Conservation (phyloP, 2,113 vertebrate genomes). For the Saimiri boliviensis region DNA sequence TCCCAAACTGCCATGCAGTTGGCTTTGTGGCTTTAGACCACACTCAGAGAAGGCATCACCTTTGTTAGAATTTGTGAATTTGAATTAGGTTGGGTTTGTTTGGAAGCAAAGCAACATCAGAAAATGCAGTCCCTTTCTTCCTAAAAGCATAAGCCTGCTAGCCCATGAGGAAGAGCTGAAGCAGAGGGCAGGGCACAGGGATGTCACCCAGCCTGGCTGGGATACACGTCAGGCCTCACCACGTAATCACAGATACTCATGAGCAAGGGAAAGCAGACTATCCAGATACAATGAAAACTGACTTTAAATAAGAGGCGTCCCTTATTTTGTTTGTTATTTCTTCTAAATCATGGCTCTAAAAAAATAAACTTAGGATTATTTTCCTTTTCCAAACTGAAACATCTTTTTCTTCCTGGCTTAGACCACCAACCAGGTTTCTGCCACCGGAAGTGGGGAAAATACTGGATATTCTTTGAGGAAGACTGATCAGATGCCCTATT, state of each 20-base stretch:
- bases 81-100: neutral
- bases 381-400: slow-evolving; percentile 58
- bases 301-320: slow-evolving; percentile 41
- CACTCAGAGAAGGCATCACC: neutral
- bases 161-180: neutral
- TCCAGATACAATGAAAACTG: slow-evolving; percentile 12
- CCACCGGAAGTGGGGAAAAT: slow-evolving; percentile 49
- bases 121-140: neutral
- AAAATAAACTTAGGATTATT: slow-evolving; percentile 43
- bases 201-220: neutral
- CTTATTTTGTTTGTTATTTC: slow-evolving; percentile 27
- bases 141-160: neutral
- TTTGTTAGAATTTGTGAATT: neutral
- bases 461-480: slow-evolving; percentile 53
- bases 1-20: neutral
- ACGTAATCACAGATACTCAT: neutral
- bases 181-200: neutral
- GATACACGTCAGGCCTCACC: neutral
- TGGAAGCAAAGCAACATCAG: neutral
- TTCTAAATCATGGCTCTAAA: slow-evolving; percentile 48
- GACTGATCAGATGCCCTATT: slow-evolving; percentile 47
- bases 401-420: slow-evolving; percentile 38
- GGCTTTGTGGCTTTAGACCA: neutral
- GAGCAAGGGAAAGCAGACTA: neutral
- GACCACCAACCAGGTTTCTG: slow-evolving; percentile 50